These are phyloP conservation scores for Cyprinus carpio DNA, from an alignment of 2,113 vertebrate species.

Conservation along the genomic window DNA sequence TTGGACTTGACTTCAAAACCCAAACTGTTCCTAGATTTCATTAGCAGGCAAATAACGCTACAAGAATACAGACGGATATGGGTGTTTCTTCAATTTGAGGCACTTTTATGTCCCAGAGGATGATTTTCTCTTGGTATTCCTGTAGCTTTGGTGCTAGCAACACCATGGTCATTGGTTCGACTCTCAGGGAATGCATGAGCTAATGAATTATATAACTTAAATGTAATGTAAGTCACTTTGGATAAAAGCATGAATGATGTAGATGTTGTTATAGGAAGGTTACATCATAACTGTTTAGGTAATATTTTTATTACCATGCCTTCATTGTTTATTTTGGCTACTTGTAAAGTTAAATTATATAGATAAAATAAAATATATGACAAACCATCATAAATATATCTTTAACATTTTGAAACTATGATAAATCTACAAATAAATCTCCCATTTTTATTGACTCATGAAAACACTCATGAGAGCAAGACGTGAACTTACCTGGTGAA, in stretches of 20 bases:
- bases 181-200: neutral
- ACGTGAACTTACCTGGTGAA: too few species aligned
- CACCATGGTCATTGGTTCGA: neutral
- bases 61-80: neutral
- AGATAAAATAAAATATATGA: neutral
- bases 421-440: neutral
- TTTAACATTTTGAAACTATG: neutral
- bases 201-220: neutral
- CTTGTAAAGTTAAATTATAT: neutral
- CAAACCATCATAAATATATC: too few species aligned
- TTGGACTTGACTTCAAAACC: slow-evolving; percentile 13
- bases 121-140: neutral
- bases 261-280: neutral
- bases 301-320: neutral
- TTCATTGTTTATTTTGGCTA: neutral
- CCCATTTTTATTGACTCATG: too few species aligned
- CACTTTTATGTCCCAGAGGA: neutral
- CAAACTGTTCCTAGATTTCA: slow-evolving; percentile 16
- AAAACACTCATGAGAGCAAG: too few species aligned
- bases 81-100: neutral
- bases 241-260: neutral
- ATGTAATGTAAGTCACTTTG: neutral
- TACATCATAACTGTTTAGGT: neutral
- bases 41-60: slow-evolving; percentile 11
- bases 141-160: neutral